Percentiles rank a stretch among this genome's conserved stretches.
Conservation (phyloP, 2,797 vertebrate genomes). For the Avahi laniger region DNA sequence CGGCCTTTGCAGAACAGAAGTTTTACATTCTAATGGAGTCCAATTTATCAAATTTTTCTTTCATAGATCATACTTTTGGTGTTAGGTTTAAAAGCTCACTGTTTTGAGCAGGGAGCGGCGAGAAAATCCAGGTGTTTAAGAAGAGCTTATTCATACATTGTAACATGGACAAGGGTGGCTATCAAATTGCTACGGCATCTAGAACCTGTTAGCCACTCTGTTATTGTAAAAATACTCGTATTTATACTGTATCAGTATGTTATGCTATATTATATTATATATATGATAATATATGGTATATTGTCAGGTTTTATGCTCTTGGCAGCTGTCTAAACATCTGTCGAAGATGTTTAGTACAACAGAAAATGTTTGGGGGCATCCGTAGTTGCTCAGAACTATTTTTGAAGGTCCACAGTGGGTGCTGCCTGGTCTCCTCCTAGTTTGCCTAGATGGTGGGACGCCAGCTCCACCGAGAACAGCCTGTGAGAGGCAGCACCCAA, state of each 20-base stretch:
- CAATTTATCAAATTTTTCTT: neutral
- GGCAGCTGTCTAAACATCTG: neutral
- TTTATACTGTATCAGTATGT: neutral
- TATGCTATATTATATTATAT: neutral
- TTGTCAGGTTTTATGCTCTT: neutral
- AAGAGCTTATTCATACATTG: neutral
- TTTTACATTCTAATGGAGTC: neutral
- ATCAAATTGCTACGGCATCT: neutral
- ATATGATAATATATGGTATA: too few species aligned
- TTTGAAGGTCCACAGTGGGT: neutral
- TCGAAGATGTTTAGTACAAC: neutral
- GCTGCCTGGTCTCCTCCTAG: neutral
- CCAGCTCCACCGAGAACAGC: neutral
- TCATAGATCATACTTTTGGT: neutral
- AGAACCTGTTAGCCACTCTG: too few species aligned
- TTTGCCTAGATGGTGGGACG: neutral
- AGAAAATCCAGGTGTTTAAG: neutral
- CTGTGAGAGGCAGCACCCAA: neutral
- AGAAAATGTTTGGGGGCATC: neutral
- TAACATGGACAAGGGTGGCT: neutral
- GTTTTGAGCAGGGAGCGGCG: neutral
- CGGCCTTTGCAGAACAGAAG: neutral
- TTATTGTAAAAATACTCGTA: neutral
- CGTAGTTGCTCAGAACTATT: neutral
- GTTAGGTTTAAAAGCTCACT: neutral